Evolutionary conservation across 2,797 vertebrate genomes (phyloP).

Genomic region (Periophthalmus magnuspinnatus): DNA sequence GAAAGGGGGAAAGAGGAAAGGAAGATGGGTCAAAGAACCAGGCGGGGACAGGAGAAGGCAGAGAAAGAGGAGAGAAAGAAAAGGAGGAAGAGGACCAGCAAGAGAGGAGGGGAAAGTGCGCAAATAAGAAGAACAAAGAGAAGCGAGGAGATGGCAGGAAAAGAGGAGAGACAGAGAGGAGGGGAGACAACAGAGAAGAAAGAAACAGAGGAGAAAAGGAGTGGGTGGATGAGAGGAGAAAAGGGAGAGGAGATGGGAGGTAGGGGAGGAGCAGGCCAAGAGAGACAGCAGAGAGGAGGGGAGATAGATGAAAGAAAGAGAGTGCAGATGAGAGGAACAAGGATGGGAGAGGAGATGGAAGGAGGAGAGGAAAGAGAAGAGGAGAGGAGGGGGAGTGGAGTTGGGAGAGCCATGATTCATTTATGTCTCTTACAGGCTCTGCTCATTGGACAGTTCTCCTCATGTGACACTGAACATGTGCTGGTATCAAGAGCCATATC

Average conservation of each 20-base stretch:
- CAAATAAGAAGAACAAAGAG: not conserved
- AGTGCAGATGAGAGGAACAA: not conserved
- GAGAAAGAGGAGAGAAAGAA: no score
- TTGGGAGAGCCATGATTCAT: slow-evolving; percentile 66
- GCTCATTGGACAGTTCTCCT: slow-evolving; percentile 44
- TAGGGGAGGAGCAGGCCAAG: not conserved
- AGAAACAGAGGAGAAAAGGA: no score
- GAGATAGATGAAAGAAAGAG: no score
- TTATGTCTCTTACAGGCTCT: slow-evolving; percentile 60
- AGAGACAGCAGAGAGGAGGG: no score
- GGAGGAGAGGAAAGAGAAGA: not conserved
- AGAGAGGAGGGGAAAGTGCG: not conserved
- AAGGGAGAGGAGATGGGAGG: not conserved
- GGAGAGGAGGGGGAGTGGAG: slow-evolving; percentile 33
- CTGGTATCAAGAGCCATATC: slow-evolving; percentile 43
- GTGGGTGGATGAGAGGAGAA: no score
- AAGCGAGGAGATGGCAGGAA: no score
- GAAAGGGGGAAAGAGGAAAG: no score
- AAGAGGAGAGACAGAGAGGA: no score
- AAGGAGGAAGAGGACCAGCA: no score
- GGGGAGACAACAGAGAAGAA: no score
- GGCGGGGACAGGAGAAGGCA: no score
- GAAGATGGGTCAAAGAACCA: no score
- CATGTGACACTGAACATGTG: slow-evolving; percentile 48
- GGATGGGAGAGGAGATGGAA: not conserved